Percentiles rank a stretch among this genome's conserved stretches.
These are phyloP conservation scores for Nannospalax galili DNA, from an alignment of 2,113 vertebrate genomes.

Conservation along the genomic window DNA sequence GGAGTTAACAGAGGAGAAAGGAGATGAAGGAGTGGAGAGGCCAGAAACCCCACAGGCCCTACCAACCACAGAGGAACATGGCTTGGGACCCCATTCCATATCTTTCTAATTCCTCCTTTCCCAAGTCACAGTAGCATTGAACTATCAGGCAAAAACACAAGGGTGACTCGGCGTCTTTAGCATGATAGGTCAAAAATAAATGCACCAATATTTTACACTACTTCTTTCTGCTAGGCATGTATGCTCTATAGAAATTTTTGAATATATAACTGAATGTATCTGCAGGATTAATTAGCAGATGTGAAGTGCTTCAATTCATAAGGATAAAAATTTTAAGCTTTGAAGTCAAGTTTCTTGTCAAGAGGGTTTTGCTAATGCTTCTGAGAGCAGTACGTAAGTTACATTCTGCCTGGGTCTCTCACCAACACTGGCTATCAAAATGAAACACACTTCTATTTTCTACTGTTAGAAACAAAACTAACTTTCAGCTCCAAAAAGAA, in stretches of 20 bases:
- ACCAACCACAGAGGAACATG: neutral
- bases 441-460: constrained; percentile 9
- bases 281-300: neutral
- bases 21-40: neutral
- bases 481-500: neutral
- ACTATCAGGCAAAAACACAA: neutral
- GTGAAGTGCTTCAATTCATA: neutral
- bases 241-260: neutral
- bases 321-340: neutral
- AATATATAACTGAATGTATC: neutral
- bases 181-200: neutral
- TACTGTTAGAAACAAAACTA: constrained; percentile 21
- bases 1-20: neutral
- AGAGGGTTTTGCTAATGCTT: neutral
- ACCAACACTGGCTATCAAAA: neutral
- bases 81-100: neutral
- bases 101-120: neutral
- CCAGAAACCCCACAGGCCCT: neutral
- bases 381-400: neutral
- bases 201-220: neutral
- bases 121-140: neutral
- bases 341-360: neutral
- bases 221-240: neutral
- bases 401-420: neutral
- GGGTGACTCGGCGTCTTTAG: neutral